Percentiles rank a stretch among this genome's conserved stretches.
These are phyloP conservation scores for Eupithecia subumbrata DNA, from an alignment of 2,888 invertebrate species.

Conservation along the genomic window DNA sequence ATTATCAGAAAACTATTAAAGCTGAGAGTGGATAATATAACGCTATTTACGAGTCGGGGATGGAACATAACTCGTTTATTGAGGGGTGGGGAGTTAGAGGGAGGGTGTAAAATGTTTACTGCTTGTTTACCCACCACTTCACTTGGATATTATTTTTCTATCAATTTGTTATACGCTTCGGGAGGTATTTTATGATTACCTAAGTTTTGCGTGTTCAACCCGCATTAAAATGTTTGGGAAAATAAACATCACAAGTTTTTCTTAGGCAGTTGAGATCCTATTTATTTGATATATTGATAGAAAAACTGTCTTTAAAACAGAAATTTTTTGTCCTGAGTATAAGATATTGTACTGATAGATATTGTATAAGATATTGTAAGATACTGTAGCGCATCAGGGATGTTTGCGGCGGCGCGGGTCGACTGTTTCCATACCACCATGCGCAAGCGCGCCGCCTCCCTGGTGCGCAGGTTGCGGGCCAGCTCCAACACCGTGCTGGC, in stretches of 20 bases:
- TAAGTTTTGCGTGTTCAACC: neutral
- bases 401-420: too few relatives aligned
- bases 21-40: slow-evolving; percentile 19
- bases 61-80: slow-evolving; percentile 26
- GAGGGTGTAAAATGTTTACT: slow-evolving; percentile 26
- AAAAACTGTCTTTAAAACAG: too few relatives aligned
- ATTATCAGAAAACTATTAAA: slow-evolving; percentile 35
- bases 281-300: neutral
- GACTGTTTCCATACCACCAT: too few relatives aligned
- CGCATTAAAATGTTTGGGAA: neutral
- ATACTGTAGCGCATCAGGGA: too few relatives aligned
- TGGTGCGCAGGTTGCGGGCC: too few relatives aligned
- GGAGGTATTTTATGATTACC: slow-evolving; percentile 2
- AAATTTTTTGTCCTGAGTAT: too few relatives aligned
- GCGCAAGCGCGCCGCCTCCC: too few relatives aligned
- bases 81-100: neutral
- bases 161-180: slow-evolving; percentile 9
- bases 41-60: slow-evolving; percentile 29
- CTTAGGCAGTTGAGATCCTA: too few relatives aligned
- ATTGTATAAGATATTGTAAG: too few relatives aligned
- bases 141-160: slow-evolving; percentile 16
- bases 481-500: too few relatives aligned
- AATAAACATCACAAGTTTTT: neutral
- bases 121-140: slow-evolving; percentile 25
- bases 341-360: too few relatives aligned